Conservation (phyloP, 2,113 vertebrate genomes). For the Tetrax tetrax region DNA sequence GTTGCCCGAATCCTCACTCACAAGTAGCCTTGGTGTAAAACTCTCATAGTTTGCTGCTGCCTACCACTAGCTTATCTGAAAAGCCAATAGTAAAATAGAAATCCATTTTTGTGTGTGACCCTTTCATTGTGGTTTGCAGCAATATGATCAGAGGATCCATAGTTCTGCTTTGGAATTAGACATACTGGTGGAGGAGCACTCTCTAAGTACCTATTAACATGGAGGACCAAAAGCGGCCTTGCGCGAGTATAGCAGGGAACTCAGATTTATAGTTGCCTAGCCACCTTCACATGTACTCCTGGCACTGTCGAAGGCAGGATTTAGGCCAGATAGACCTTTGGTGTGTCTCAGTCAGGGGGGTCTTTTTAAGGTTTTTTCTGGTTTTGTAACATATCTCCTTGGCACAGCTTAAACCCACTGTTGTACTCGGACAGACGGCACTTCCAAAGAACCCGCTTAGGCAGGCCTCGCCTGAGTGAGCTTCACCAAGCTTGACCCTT, state of each 20-base stretch:
- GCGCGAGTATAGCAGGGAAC: background rate
- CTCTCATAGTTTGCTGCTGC: background rate
- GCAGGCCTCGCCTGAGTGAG: background rate
- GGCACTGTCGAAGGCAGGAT: background rate
- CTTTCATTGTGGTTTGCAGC: background rate
- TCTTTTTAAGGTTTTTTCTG: background rate
- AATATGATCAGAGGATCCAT: background rate
- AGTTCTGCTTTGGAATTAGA: background rate
- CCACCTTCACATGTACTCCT: background rate
- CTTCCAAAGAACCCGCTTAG: background rate
- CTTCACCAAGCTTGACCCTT: background rate
- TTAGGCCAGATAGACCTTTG: background rate
- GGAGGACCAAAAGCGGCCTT: background rate
- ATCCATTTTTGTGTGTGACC: background rate
- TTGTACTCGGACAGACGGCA: background rate
- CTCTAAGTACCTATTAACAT: background rate
- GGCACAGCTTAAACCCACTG: background rate
- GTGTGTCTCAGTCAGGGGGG: background rate
- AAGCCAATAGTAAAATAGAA: background rate
- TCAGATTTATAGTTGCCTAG: background rate
- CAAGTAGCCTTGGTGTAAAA: background rate
- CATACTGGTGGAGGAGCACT: background rate
- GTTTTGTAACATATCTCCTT: background rate
- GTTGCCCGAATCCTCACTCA: background rate
- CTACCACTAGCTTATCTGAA: background rate